These are phyloP conservation scores for Bombus consobrinus DNA, from an alignment of 1,140 invertebrate genomes.

Conservation along the genomic window DNA sequence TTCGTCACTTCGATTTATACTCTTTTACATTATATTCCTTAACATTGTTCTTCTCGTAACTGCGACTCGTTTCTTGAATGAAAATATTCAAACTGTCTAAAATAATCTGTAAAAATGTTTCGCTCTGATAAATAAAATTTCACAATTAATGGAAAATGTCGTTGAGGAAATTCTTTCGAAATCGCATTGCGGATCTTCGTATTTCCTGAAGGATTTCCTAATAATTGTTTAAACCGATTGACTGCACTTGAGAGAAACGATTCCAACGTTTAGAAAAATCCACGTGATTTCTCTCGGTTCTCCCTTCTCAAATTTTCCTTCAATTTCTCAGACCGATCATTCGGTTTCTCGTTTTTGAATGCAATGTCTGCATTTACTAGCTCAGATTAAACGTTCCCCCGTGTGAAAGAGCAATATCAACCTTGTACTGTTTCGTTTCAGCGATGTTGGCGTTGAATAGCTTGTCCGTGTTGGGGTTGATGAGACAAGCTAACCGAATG, in stretches of 20 bases:
- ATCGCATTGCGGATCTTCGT: too few relatives aligned
- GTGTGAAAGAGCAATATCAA: background rate
- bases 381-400: background rate
- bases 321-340: background rate
- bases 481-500: constrained; percentile 68
- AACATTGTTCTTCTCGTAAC: too few relatives aligned
- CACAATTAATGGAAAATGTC: background rate
- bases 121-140: background rate
- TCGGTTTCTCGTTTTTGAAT: too few relatives aligned
- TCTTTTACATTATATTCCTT: too few relatives aligned
- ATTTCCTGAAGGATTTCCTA: background rate
- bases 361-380: background rate
- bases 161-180: too few relatives aligned
- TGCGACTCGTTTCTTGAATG: background rate
- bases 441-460: constrained; percentile 79
- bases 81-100: background rate
- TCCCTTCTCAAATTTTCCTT: too few relatives aligned
- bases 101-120: too few relatives aligned
- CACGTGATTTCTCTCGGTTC: background rate
- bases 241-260: background rate
- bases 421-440: constrained; percentile 60
- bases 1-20: background rate
- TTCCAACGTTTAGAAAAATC: background rate
- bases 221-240: background rate
- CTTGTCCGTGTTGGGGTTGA: constrained; percentile 71